Percentiles rank a stretch among this genome's conserved stretches.
Conservation (phyloP, 1,140 invertebrate genomes). For the Apis florea region DNA sequence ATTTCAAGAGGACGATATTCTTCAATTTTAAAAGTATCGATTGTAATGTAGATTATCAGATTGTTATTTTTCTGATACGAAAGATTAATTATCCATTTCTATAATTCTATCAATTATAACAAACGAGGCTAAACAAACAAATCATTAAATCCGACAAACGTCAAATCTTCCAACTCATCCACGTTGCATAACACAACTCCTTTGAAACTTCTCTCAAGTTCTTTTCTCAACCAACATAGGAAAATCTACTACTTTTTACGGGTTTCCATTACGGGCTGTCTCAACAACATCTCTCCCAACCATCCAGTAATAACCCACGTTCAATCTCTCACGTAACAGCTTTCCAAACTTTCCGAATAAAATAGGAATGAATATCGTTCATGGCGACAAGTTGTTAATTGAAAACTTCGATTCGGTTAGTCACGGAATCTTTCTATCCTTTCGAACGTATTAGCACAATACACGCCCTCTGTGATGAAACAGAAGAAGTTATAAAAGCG, state of each 20-base stretch:
- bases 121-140: no score
- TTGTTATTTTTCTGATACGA: no score
- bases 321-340: slow-evolving; percentile 24
- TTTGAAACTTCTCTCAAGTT: background rate
- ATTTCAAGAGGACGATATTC: no score
- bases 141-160: background rate
- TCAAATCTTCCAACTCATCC: no score
- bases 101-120: no score
- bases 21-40: no score
- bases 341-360: slow-evolving; percentile 43
- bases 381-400: slow-evolving; percentile 63
- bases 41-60: no score
- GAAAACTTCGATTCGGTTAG: slow-evolving; percentile 61
- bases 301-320: background rate
- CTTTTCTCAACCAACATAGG: background rate
- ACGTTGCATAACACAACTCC: background rate
- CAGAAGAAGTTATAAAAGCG: slow-evolving; percentile 32
- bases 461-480: background rate
- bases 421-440: slow-evolving; percentile 30
- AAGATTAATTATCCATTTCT: no score
- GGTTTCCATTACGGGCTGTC: slow-evolving; percentile 4
- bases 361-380: slow-evolving; percentile 35
- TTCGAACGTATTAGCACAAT: slow-evolving; percentile 50
- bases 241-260: slow-evolving; percentile 24
- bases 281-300: slow-evolving; percentile 23